Base-by-base conservation (phyloP, 1,140 invertebrate genomes). In the Belonocnema kinseyi region DNA sequence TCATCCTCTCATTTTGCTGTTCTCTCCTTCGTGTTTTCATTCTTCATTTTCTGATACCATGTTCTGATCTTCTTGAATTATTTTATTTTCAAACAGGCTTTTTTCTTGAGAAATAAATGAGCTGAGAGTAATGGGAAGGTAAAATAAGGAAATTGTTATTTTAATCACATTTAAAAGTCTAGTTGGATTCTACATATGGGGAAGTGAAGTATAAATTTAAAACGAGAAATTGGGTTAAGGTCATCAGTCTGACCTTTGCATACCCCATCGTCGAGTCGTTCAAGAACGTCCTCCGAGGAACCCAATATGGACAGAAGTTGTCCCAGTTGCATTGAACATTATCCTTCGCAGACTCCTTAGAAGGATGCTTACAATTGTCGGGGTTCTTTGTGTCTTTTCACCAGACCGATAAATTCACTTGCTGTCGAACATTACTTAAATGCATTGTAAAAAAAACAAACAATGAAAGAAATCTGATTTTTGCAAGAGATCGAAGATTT, bases 281-380 rank as follows among this genome's bases (percentile, higher is more conserved):
- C 73, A 61, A 81, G 76, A 83, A 70, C 82, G 87, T 89, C 88
- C 87, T 89, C 83, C 83, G 76, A 74, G 52, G 19, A 33, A 71
- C 84, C 86, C 70, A 81, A 86, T 86, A 88, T 86, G 86, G 83
- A 73, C 21, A 52, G 76, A 50, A 21, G 78, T 72, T 90, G 87
- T 85, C 87, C 88, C 86, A 90, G 78, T 90, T 90, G 83, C 81
- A 81, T 87, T 79, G 52, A 74, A 52, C 72, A 75, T 82, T 88
- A 90, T 89, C 86, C 85, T 90, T 87, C 85, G 84, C 71, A 78
- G 76, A 56, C 70, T 66, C 86, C 87, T 82, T 88, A 90, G 79
- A 88, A 85, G 85, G 87, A 81, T 77, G 82, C 77, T 77, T 54
- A 50, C 66, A 77, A 16, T 75, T 77, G 73, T 74, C 72, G 76